Base-by-base conservation (phyloP, 1,140 invertebrate species). In the Wasmannia auropunctata region DNA sequence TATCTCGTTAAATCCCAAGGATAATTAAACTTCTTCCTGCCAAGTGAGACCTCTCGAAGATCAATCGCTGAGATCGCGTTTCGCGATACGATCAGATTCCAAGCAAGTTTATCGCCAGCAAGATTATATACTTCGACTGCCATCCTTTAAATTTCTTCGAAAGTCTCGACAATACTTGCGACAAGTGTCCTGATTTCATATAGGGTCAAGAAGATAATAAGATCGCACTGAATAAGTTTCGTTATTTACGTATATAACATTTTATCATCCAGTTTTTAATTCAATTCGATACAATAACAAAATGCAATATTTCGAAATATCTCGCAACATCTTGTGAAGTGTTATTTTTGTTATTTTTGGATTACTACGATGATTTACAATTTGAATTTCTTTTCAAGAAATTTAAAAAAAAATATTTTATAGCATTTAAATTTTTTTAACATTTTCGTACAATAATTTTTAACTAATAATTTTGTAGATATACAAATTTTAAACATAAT, bases 1-100 rank as follows among this genome's bases (percentile, higher is more conserved):
- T n/a, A n/a, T 37, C 49, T 75, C 31, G n/a, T 75, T 75, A 56
- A 75, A 75, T 75, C 37, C n/a, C n/a, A 37, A 58, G n/a, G 14
- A 58, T 40, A 75, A 75, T 75, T 75, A 75, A 75, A 56, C 31
- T 75, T 56, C 16, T 37, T 11, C n/a, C 72, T 37, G 31, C 16
- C 34, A 56, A 11, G n/a, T 46, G 49, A 54, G 16, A 54, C 31
- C n/a, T 54, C 28, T 74, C 11, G 49, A 74, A 74, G 49, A 74
- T 74, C 70, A 54, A 22, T 49, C n/a, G 70, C 19, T 11, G 31
- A 51, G 19, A 74, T 74, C 70, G n/a, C 31, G 19, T 74, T 74
- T 54, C 14, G n/a, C 67, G 67, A 70, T 70, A 49, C 22, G 49
- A 49, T 28, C 19, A n/a, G 56, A 74, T 74, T 56, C n/a, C 28